phyloP scores from a whole-genome alignment of 1,140 invertebrate genomes.

The Drusus annulatus region DNA sequence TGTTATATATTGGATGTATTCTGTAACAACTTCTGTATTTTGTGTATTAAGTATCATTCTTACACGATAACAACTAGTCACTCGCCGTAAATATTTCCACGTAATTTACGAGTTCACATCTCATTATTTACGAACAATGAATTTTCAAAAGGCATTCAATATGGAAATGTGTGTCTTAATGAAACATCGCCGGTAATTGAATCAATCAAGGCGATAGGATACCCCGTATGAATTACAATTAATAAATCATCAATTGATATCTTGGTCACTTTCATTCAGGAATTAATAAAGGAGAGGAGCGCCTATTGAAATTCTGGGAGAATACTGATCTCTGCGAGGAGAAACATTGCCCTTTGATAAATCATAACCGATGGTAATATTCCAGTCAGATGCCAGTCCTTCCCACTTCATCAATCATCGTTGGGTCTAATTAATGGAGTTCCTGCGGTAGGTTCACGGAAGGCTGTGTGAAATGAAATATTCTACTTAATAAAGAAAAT shows the following conservation, averaged over 20 bases:
- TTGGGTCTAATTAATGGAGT: conserved; percentile 48
- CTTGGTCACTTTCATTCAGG: conserved; percentile 26
- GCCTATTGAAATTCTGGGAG: neutral
- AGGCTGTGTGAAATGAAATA: conserved; percentile 33
- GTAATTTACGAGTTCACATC: neutral
- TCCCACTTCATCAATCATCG: conserved; percentile 52
- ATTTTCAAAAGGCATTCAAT: neutral
- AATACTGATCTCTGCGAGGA: neutral
- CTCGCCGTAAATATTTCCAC: too few relatives aligned
- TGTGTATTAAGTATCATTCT: too few relatives aligned
- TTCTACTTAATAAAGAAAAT: conserved; percentile 11
- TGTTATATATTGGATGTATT: too few relatives aligned
- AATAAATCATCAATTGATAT: conserved; percentile 35
- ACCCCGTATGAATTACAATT: conserved; percentile 16
- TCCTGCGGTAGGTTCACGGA: conserved; percentile 34
- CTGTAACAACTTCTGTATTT: too few relatives aligned
- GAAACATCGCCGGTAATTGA: conserved; percentile 9
- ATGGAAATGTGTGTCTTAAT: conserved; percentile 16
- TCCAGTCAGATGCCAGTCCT: conserved; percentile 18
- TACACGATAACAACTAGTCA: too few relatives aligned
- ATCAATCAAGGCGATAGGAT: conserved; percentile 3
- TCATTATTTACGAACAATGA: neutral
- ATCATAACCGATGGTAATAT: conserved; percentile 36
- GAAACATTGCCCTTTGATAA: conserved; percentile 15
- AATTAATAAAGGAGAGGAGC: conserved; percentile 13